These are phyloP conservation scores for Menidia menidia DNA, from an alignment of 2,797 vertebrate species.

Conservation along the genomic window DNA sequence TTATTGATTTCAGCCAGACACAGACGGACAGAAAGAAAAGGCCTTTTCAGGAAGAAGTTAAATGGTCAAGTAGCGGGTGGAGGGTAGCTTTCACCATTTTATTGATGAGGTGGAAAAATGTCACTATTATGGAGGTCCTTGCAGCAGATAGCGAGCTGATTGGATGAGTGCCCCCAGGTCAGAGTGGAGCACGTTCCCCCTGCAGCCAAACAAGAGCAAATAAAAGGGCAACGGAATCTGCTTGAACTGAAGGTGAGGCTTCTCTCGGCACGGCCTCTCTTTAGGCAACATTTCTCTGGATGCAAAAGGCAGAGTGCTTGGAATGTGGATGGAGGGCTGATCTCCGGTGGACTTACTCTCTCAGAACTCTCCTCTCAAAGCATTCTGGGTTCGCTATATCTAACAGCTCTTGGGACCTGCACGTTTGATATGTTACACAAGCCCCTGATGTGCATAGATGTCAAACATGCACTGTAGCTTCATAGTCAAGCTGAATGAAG, in stretches of 20 bases:
- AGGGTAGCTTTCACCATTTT: slow-evolving; percentile 89
- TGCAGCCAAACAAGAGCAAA: slow-evolving; percentile 83
- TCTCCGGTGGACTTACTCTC: slow-evolving; percentile 51
- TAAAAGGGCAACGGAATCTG: slow-evolving; percentile 83
- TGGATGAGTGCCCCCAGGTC: slow-evolving; percentile 88
- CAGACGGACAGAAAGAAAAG: slow-evolving; percentile 83
- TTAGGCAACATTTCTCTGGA: slow-evolving; percentile 66
- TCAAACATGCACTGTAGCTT: slow-evolving; percentile 20
- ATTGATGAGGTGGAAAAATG: slow-evolving; percentile 90
- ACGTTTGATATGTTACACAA: slow-evolving; percentile 48
- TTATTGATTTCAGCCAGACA: slow-evolving; percentile 88
- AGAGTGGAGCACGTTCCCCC: slow-evolving; percentile 81
- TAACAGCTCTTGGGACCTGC: slow-evolving; percentile 33
- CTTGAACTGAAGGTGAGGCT: slow-evolving; percentile 81
- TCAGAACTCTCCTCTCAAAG: slow-evolving; percentile 53
- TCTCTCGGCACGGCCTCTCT: slow-evolving; percentile 75
- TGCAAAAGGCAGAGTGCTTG: slow-evolving; percentile 56
- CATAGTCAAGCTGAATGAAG: slow-evolving; percentile 3
- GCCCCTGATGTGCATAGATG: slow-evolving; percentile 26
- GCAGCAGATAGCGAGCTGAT: slow-evolving; percentile 88
- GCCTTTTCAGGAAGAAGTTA: slow-evolving; percentile 89
- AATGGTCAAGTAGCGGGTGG: slow-evolving; percentile 88
- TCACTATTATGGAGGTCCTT: slow-evolving; percentile 89
- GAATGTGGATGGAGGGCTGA: slow-evolving; percentile 59
- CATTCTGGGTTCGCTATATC: slow-evolving; percentile 40